Conservation (phyloP, 2,113 vertebrate genomes). For the Poecilia latipinna region DNA sequence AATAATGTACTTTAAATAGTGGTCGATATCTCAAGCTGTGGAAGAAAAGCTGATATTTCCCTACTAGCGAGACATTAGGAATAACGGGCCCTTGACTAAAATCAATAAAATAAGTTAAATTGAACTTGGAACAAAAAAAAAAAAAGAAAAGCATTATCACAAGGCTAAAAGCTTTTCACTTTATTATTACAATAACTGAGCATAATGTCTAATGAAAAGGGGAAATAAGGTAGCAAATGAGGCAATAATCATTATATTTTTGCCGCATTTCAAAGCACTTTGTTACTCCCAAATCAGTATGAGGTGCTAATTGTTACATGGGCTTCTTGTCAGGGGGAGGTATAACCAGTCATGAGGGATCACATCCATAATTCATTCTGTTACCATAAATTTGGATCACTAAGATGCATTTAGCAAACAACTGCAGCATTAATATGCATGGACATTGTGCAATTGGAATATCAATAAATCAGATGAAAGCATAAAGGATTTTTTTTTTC, state of each 20-base stretch:
- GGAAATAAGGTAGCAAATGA: slow-evolving; percentile 37
- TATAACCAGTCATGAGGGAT: slow-evolving; percentile 44
- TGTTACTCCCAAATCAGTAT: slow-evolving; percentile 54
- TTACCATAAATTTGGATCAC: slow-evolving; percentile 53
- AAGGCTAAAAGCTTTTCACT: not conserved
- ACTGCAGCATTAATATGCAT: slow-evolving; percentile 7
- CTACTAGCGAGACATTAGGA: not conserved
- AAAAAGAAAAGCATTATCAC: slow-evolving; percentile 4
- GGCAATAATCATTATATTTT: slow-evolving; percentile 45
- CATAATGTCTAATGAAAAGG: slow-evolving; percentile 11
- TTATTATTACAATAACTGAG: slow-evolving; percentile 29
- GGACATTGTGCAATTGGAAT: not conserved
- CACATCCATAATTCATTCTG: slow-evolving; percentile 64
- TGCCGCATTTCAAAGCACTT: slow-evolving; percentile 47
- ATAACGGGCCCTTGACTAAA: slow-evolving; percentile 22
- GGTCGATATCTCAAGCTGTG: slow-evolving; percentile 7
- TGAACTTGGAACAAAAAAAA: slow-evolving; percentile 17
- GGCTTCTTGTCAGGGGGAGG: slow-evolving; percentile 29
- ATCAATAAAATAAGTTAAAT: slow-evolving; percentile 14
- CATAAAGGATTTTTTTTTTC: not conserved
- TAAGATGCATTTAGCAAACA: slow-evolving; percentile 13
- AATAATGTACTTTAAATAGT: not conserved
- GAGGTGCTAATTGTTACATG: slow-evolving; percentile 69
- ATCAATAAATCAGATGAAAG: not conserved
- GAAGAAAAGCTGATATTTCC: slow-evolving; percentile 2